Conservation (phyloP, 2,797 vertebrate genomes). For the Podarcis lilfordi region DNA sequence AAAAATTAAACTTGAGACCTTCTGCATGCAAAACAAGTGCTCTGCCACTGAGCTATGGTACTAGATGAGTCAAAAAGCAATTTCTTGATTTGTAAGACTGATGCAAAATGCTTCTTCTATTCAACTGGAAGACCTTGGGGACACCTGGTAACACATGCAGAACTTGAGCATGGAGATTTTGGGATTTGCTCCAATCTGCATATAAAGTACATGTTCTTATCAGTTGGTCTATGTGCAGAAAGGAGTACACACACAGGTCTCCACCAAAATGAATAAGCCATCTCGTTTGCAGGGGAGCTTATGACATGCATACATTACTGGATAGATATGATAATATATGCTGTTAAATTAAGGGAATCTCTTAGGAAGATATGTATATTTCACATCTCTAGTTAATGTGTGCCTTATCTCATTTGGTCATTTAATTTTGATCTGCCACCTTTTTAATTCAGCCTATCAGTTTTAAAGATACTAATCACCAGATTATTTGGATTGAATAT, state of each 20-base stretch:
- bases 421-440: neutral
- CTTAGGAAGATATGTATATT: neutral
- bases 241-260: neutral
- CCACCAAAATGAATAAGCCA: neutral
- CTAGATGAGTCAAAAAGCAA: neutral
- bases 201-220: neutral
- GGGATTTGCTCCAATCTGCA: neutral
- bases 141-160: neutral
- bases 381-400: neutral
- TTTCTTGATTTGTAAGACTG: neutral
- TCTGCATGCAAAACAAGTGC: neutral
- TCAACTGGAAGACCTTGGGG: neutral
- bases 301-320: neutral
- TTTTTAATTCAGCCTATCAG: neutral
- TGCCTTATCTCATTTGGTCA: neutral
- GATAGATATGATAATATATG: neutral
- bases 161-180: neutral
- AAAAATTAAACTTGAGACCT: neutral
- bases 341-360: neutral
- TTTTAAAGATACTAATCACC: neutral
- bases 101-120: neutral
- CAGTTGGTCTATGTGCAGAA: neutral
- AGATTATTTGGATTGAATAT: neutral
- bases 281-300: neutral
- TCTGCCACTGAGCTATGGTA: neutral